Conservation (phyloP, 2,113 vertebrate genomes). For the Ranitomeya variabilis region DNA sequence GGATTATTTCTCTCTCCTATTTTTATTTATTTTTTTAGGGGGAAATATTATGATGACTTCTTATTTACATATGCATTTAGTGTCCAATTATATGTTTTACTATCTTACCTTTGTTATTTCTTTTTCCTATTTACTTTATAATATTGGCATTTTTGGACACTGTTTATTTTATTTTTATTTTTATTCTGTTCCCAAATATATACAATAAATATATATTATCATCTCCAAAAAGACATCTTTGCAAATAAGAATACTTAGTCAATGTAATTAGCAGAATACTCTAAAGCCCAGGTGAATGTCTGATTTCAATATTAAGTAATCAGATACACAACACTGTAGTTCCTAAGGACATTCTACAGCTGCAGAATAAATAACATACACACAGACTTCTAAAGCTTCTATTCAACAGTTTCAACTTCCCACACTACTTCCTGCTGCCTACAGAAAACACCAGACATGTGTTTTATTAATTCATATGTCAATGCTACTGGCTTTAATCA, state of each 20-base stretch:
- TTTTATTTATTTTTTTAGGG: not conserved
- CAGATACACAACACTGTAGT: not conserved
- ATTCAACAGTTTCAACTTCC: slow-evolving; percentile 1
- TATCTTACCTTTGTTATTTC: not conserved
- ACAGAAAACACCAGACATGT: slow-evolving; percentile 27
- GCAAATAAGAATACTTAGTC: not conserved
- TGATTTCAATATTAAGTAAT: slow-evolving; percentile 23
- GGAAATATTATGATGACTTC: not conserved
- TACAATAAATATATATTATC: not conserved
- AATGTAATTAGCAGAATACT: not conserved
- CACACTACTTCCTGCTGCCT: slow-evolving; percentile 13
- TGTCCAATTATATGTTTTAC: not conserved
- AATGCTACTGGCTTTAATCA: slow-evolving; percentile 43
- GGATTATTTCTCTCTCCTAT: not conserved
- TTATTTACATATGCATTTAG: not conserved
- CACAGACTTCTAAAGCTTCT: not conserved
- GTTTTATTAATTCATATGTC: slow-evolving; percentile 53
- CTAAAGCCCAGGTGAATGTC: not conserved
- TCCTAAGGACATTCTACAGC: slow-evolving; percentile 29
- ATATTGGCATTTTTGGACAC: not conserved
- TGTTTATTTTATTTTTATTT: not conserved
- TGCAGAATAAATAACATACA: slow-evolving; percentile 3
- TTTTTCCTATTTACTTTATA: not conserved
- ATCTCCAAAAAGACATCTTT: not conserved
- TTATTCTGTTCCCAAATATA: not conserved